phyloP scores from a whole-genome alignment of 2,113 vertebrate species.

The Chaetodon auriga region DNA sequence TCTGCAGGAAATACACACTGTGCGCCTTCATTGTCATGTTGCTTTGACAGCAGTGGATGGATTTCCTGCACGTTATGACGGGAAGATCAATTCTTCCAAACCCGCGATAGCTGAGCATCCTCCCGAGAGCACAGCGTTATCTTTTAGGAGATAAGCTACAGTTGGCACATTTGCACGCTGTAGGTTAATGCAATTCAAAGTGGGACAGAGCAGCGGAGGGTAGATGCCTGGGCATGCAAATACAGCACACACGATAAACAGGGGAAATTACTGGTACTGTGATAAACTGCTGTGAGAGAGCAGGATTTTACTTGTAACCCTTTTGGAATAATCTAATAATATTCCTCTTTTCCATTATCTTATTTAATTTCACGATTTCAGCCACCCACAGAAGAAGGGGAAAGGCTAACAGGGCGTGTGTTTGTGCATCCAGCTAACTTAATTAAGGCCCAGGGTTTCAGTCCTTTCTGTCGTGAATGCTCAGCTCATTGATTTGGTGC shows the following conservation, averaged over 20 bases:
- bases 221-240: slow-evolving; percentile 66
- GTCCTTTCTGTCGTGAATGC: slow-evolving; percentile 55
- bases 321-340: slow-evolving; percentile 79
- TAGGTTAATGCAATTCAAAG: slow-evolving; percentile 72
- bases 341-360: slow-evolving; percentile 79
- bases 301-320: slow-evolving; percentile 58
- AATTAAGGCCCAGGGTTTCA: slow-evolving; percentile 71
- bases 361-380: slow-evolving; percentile 82
- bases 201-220: slow-evolving; percentile 40
- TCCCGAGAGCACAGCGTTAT: slow-evolving; percentile 67
- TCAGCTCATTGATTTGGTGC: slow-evolving; percentile 49
- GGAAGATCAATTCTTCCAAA: slow-evolving; percentile 71
- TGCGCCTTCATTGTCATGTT: slow-evolving; percentile 61
- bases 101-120: slow-evolving; percentile 55
- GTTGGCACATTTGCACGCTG: slow-evolving; percentile 70
- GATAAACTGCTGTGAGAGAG: slow-evolving; percentile 52
- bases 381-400: slow-evolving; percentile 74
- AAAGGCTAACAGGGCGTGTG: slow-evolving; percentile 71
- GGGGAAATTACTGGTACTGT: slow-evolving; percentile 54
- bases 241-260: slow-evolving; percentile 56
- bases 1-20: slow-evolving; percentile 60
- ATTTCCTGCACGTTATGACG: slow-evolving; percentile 72
- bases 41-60: slow-evolving; percentile 69
- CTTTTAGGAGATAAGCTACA: slow-evolving; percentile 73
- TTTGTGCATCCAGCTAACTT: slow-evolving; percentile 73